A percentile compares a stretch with the other conserved stretches of the same genome.
Evolutionary conservation across 2,113 vertebrate genomes (phyloP).

Genomic region (Scartelaos histophorus): DNA sequence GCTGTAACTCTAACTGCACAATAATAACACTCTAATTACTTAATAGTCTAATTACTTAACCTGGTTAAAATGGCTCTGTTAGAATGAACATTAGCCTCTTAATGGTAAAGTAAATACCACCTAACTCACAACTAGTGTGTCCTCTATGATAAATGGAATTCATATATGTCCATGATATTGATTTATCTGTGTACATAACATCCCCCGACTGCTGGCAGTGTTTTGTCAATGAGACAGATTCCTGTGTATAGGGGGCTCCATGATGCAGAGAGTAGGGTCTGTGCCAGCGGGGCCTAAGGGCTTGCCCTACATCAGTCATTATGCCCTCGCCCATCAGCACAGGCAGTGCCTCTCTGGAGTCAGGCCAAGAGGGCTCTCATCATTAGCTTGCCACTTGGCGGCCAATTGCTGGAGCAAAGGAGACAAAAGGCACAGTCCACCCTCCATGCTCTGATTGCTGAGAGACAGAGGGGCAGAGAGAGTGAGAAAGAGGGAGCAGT

Average conservation of each 20-base stretch:
- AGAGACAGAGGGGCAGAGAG: conserved; percentile 35
- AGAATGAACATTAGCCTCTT: background rate
- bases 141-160: background rate
- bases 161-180: background rate
- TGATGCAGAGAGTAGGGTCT: conserved; percentile 33
- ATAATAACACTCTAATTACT: background rate
- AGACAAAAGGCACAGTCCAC: conserved; percentile 74
- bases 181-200: background rate
- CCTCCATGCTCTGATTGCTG: conserved; percentile 79
- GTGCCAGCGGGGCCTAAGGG: conserved; percentile 61
- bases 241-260: conserved; percentile 30
- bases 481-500: conserved; percentile 17
- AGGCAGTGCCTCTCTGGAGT: conserved; percentile 59
- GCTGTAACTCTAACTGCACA: too few species aligned
- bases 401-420: conserved; percentile 74
- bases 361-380: conserved; percentile 64
- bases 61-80: background rate
- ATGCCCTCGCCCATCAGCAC: conserved; percentile 63
- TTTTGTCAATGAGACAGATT: conserved; percentile 29
- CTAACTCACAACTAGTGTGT: background rate
- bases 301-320: conserved; percentile 71
- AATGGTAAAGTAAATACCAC: background rate
- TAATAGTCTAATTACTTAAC: background rate
- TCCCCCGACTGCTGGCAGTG: conserved; percentile 4
- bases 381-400: conserved; percentile 79